Evolutionary conservation across 2,797 vertebrate genomes (phyloP).

Genomic region (Delichon dasypus): DNA sequence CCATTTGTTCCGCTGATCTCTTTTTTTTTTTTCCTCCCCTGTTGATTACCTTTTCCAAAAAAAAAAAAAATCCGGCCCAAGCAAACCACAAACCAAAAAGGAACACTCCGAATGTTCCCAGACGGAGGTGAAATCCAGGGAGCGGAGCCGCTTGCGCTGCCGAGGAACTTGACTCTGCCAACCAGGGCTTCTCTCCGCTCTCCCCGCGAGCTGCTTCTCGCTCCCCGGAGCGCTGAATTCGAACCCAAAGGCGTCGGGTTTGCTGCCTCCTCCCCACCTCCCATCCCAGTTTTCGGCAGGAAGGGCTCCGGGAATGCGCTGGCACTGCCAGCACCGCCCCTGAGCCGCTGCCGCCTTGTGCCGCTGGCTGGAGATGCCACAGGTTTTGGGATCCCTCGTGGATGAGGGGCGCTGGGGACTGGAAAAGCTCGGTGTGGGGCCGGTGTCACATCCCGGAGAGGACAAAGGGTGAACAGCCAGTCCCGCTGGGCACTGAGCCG

Average conservation of each 20-base stretch:
- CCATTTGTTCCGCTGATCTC: not conserved
- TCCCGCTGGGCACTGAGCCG: rapidly evolving
- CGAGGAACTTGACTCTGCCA: constrained; percentile 78
- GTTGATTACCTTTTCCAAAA: not conserved
- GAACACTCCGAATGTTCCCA: not conserved
- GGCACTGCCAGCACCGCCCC: rapidly evolving
- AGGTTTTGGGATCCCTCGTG: not conserved
- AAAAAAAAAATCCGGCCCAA: not conserved
- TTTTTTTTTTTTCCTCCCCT: not conserved
- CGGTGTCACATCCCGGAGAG: rapidly evolving
- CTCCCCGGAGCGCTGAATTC: not conserved
- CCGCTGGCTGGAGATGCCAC: rapidly evolving
- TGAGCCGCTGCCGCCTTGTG: not conserved
- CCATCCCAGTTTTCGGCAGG: rapidly evolving
- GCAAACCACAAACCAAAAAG: not conserved
- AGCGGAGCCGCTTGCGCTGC: constrained; percentile 43
- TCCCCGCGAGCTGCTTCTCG: constrained; percentile 1
- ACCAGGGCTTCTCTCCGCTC: constrained; percentile 66
- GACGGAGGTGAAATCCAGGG: not conserved
- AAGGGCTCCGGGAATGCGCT: not conserved
- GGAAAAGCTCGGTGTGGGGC: not conserved
- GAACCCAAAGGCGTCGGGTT: not conserved
- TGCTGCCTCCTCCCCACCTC: not conserved
- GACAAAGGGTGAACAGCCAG: not conserved
- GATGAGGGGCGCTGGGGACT: rapidly evolving